Percentiles rank a stretch among this genome's conserved stretches.
Conservation (phyloP, 1,140 invertebrate genomes). For the Dreissena polymorpha region DNA sequence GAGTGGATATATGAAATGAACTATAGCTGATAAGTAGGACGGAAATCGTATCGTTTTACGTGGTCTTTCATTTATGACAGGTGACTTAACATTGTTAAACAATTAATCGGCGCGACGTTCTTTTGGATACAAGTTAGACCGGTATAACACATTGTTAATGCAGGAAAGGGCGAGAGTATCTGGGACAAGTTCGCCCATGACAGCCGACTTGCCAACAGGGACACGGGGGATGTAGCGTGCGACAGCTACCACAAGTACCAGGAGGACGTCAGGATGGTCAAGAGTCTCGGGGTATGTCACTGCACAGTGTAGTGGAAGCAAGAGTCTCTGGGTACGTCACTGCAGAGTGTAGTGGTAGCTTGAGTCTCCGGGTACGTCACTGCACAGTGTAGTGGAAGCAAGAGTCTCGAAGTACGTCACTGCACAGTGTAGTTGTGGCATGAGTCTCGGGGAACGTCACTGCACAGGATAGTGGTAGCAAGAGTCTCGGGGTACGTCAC, state of each 20-base stretch:
- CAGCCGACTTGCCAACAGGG: constrained; percentile 80
- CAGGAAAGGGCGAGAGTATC: constrained; percentile 79
- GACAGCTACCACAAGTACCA: constrained; percentile 86
- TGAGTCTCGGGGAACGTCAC: constrained; percentile 77
- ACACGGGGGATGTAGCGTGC: constrained; percentile 84
- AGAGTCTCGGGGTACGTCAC: constrained; percentile 77
- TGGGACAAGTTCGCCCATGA: constrained; percentile 83
- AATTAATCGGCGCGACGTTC: too few species aligned
- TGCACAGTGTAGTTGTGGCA: constrained; percentile 21
- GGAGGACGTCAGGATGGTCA: constrained; percentile 84
- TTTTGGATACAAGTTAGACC: too few species aligned
- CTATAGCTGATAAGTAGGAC: too few species aligned
- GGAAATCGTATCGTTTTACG: too few species aligned
- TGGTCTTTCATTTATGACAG: too few species aligned
- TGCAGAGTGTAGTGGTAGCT: too few species aligned
- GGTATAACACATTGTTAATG: too few species aligned
- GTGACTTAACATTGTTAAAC: too few species aligned
- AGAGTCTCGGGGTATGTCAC: constrained; percentile 77
- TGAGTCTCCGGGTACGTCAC: constrained; percentile 76
- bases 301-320: constrained; percentile 21
- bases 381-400: constrained; percentile 21
- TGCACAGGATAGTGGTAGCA: constrained; percentile 79
- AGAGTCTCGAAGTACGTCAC: constrained; percentile 77
- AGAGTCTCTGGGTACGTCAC: constrained; percentile 77
- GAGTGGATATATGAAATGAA: too few species aligned